Evolutionary conservation across 2,797 vertebrate genomes (phyloP), one percentile per base, ranked within the genome.

Genomic region (Lindbergichthys nudifrons): DNA sequence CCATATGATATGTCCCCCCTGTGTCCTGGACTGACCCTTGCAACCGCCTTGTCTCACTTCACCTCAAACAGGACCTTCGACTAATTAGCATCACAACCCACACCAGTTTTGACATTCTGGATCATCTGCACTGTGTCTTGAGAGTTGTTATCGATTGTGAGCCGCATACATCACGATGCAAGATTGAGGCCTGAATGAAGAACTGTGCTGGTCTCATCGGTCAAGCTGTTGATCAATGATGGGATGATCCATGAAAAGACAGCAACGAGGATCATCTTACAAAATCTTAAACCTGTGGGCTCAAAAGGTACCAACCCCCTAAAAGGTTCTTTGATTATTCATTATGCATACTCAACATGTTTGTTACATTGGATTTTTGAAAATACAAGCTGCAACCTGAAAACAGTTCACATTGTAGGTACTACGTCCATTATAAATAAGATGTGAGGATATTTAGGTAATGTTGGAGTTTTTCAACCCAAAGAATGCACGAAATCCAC

Each of bases 131-230:
- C 71, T 46, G 15, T n/a, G 62, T 45, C 26, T 12, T 18, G 46
- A 70, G 61, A 47, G 48, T 18, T 65, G 57, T 30, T 59, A 85
- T 78, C 47, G 82, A 82, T 75, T 51, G 3, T 23, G 30, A 66
- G 21, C 53, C 43, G 45, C 66, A 61, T 46, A 75, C 23, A 57
- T 52, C 63, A 32, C 10, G 9, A 46, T 41, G 42, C 39, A 56
- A 65, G n/a, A 56, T 36, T 57, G 12, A 36, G 9, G 46, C 30
- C 18, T 26, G 50, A 73, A 73, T 56, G 36, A 73, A 59, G 19
- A 63, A 45, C 47, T 56, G 18, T 70, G 42, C 13, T 36, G 68
- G 21, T 43, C 53, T 13, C 18, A 21, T 56, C 19, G 0, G 16
- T 42, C 58, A 47, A 47, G 66, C 23, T 26, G 66, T 5, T 47